These are phyloP conservation scores for Antheraea pernyi DNA, from an alignment of 1,140 invertebrate genomes.

Conservation along the genomic window DNA sequence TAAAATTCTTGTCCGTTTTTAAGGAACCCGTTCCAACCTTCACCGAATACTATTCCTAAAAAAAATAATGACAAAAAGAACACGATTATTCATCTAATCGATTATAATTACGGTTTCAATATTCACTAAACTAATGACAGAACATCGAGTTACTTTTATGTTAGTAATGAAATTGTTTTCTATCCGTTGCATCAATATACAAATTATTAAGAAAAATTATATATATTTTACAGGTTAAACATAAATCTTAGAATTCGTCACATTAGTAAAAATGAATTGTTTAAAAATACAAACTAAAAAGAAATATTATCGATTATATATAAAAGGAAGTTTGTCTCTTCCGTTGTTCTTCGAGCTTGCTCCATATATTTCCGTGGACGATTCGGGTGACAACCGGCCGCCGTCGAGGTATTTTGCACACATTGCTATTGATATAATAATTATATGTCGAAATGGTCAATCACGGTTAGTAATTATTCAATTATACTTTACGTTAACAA, in stretches of 20 bases:
- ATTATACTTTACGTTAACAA: neutral
- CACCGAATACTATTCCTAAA: conserved; percentile 23
- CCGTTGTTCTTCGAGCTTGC: neutral
- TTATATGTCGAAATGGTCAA: conserved; percentile 45
- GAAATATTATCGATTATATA: neutral
- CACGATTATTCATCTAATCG: neutral
- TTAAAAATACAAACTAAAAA: neutral
- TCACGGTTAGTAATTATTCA: neutral
- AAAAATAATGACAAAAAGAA: neutral
- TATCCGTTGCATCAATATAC: neutral
- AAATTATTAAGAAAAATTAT: neutral
- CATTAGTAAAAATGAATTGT: neutral
- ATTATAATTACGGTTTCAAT: neutral
- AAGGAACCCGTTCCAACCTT: conserved; percentile 33
- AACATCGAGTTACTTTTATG: neutral
- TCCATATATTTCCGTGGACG: conserved; percentile 45
- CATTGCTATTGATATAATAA: conserved; percentile 63
- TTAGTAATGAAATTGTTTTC: neutral
- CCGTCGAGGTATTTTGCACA: conserved; percentile 64
- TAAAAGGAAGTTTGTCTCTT: neutral
- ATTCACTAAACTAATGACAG: neutral
- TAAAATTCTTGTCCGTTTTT: conserved; percentile 23
- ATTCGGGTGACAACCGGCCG: conserved; percentile 61
- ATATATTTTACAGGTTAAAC: neutral
- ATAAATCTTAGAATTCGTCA: neutral